Conservation (phyloP, 2,888 invertebrate genomes). For the Drosophila testacea region DNA sequence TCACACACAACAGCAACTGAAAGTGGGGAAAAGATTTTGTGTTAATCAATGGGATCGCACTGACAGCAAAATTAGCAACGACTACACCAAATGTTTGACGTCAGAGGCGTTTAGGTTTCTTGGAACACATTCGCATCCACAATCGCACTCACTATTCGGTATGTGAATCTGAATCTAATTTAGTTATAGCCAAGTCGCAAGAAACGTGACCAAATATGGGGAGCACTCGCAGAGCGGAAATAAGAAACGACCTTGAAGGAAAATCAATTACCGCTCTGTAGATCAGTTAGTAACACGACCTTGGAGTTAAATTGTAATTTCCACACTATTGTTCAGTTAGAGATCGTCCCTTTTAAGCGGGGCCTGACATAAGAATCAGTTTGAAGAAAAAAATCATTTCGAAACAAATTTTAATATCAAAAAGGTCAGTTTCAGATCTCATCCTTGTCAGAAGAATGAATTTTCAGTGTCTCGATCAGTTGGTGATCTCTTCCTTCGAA, state of each 20-base stretch:
- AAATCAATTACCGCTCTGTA: constrained; percentile 10
- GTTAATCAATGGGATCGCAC: constrained; percentile 64
- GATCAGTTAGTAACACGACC: background rate
- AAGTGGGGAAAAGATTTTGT: constrained; percentile 17
- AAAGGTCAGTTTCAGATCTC: too few relatives aligned
- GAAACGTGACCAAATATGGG: constrained; percentile 77
- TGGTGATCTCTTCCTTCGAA: background rate
- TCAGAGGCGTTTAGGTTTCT: constrained; percentile 58
- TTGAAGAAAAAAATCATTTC: too few relatives aligned
- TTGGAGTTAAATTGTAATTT: background rate
- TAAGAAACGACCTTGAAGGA: constrained; percentile 38
- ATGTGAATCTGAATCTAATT: constrained; percentile 20
- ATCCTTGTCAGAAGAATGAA: too few relatives aligned
- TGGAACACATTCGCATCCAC: constrained; percentile 22
- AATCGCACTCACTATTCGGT: background rate
- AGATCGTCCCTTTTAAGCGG: background rate
- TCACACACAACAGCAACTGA: constrained; percentile 27
- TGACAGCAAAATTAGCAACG: constrained; percentile 71
- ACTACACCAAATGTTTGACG: constrained; percentile 67
- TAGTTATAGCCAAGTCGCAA: constrained; percentile 14
- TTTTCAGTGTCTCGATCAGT: background rate
- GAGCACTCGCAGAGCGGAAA: constrained; percentile 44
- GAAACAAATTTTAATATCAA: too few relatives aligned
- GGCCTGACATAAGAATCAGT: too few relatives aligned
- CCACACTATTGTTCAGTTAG: background rate